Evolutionary conservation across 2,113 vertebrate genomes (phyloP), one percentile per base, ranked within the genome.

Genomic region (Spermophilus dauricus): DNA sequence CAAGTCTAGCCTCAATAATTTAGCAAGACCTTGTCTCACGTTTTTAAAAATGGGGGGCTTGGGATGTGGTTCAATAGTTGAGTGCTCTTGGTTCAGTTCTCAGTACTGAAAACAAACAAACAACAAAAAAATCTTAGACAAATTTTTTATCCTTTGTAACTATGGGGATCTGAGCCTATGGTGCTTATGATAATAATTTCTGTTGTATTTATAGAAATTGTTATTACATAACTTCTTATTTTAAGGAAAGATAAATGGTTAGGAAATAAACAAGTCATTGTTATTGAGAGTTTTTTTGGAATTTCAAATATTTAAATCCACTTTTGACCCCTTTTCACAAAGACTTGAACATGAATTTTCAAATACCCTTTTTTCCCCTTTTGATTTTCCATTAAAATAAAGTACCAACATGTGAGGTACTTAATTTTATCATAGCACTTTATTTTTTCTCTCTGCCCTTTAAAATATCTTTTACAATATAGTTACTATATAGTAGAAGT

Each of bases 191-290:
- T 87, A 90, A 96, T 95, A 90, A 93, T 93, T 93, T 94, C 73
- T 84, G 37, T 95, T 95, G 70, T 94, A n/a, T 20, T 92, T 91
- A 28, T 85, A 39, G 24, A 95, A 93, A 91, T 88, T 93, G 42
- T 95, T 97, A 82, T 91, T 95, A 94, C 76, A 85, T 70, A 96
- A 53, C 11, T 65, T 95, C 42, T 93, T 95, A 91, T 95, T 95
- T 97, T 97, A 94, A 96, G 90, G 39, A 92, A 90, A 97, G 75
- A 85, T 90, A 65, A 97, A 98, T 93, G 39, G 28, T 39, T 92
- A 89, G 20, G 70, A 94, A 96, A 88, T 94, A 73, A 96, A 84
- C 5, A 83, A 61, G n/a, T 89, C 89, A 42, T 58, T 92, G 91
- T 87, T 76, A 34, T 75, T 28, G 16, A 95, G 37, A 97, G 90